Evolutionary conservation across 1,140 invertebrate species (phyloP).

Genomic region (Prorops nasuta): DNA sequence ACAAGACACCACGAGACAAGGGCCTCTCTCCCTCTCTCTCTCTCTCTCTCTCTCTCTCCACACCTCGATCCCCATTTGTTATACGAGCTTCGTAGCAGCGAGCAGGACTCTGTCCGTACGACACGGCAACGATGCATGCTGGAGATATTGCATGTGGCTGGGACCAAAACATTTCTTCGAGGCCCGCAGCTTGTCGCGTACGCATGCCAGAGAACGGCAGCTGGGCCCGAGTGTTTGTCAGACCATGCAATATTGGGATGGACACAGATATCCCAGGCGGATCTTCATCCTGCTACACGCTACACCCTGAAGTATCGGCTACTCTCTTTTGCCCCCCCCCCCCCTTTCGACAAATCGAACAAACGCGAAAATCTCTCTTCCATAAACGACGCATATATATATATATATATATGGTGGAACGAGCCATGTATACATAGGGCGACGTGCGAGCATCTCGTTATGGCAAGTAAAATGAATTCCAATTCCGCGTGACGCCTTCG

Average conservation of each 20-base stretch:
- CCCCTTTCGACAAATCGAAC: no score
- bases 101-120: no score
- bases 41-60: slow-evolving; percentile 21
- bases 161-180: slow-evolving; percentile 28
- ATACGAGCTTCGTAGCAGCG: slow-evolving; percentile 34
- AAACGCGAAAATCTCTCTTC: background rate
- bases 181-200: slow-evolving; percentile 7
- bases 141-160: slow-evolving; percentile 28
- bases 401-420: background rate
- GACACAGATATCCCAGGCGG: slow-evolving; percentile 18
- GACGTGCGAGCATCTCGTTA: slow-evolving; percentile 1
- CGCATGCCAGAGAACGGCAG: slow-evolving; percentile 11
- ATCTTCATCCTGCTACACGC: no score
- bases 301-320: slow-evolving; percentile 12
- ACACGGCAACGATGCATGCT: slow-evolving; percentile 38
- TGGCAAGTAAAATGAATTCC: slow-evolving; percentile 25
- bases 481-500: slow-evolving; percentile 29
- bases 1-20: slow-evolving; percentile 38
- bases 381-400: no score
- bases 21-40: slow-evolving; percentile 3
- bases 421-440: background rate
- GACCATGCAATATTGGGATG: slow-evolving; percentile 25
- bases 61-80: slow-evolving; percentile 34
- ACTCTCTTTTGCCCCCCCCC: slow-evolving; percentile 13
- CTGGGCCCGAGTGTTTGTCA: slow-evolving; percentile 17